Base-by-base conservation (phyloP, 2,888 invertebrate genomes). In the Germaria angustata region DNA sequence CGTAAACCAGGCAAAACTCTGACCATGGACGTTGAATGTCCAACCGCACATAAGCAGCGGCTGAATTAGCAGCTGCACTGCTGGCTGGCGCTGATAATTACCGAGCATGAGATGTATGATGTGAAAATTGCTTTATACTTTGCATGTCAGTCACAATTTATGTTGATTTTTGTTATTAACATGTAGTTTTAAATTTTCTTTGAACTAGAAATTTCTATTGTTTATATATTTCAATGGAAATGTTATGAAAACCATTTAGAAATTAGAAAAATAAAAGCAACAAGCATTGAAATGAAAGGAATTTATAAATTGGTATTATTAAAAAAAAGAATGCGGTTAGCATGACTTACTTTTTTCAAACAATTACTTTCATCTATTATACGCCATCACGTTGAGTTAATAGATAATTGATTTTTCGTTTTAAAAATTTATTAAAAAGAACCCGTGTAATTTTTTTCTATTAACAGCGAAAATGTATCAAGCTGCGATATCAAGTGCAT, bases 121-220 rank as follows among this genome's bases (percentile, higher is more conserved):
- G 78, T 65, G 71, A 72, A 72, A 79, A 79, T 79, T 71, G 46
- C 63, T 72, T 71, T 71, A 32, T 49, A 39, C 46, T 49, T 57
- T 79, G 49, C 65, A 71, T 79, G 66, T 69, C 65, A 39, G 24
- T 32, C 39, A 66, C 46, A 65, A 49, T 72, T 72, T 79, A 65
- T 79, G 72, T 79, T 72, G 72, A 72, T 72, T 72, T 72, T 79
- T 72, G 46, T 59, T 66, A 66, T 79, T 79, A 72, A 51, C 72
- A 79, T 72, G 78, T 32, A 36, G 63, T 63, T 71, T 71, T 46
- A 72, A 57, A 78, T 71, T 78, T 71, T 78, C 71, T 63, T 44
- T 71, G 32, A 28, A 44, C 46, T 51, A 44, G 41, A 51, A 44
- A 36, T 55, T 72, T 32, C 63, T 55, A 36, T 65, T 75, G 65